Evolutionary conservation across 2,797 vertebrate genomes (phyloP).

Genomic region (Mallotus villosus): DNA sequence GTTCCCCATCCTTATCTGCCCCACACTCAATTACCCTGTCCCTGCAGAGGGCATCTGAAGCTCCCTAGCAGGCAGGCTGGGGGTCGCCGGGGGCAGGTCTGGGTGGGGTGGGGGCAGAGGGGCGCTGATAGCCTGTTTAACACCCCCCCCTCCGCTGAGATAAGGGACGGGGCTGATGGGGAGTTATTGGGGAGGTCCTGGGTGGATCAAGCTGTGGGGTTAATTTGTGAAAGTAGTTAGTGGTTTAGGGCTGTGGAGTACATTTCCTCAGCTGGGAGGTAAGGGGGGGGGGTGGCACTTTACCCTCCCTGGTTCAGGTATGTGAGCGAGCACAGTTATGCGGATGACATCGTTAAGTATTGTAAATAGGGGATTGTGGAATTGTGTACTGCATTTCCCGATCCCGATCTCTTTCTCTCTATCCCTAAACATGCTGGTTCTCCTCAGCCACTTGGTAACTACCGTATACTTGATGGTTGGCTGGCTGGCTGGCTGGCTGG

Average conservation of each 20-base stretch:
- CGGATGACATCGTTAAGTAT: too few relatives aligned
- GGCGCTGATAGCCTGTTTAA: conserved; percentile 60
- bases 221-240: neutral
- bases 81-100: conserved; percentile 49
- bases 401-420: neutral
- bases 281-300: too few relatives aligned
- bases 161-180: conserved; percentile 37
- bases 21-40: conserved; percentile 71
- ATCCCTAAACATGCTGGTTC: neutral
- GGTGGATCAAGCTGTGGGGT: conserved; percentile 19
- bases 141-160: conserved; percentile 42
- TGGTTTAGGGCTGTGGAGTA: neutral
- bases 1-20: conserved; percentile 73
- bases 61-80: conserved; percentile 51
- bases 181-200: neutral
- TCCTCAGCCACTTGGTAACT: neutral
- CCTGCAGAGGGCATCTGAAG: conserved; percentile 60
- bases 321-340: too few relatives aligned
- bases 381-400: neutral
- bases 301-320: too few relatives aligned
- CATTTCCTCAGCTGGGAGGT: neutral
- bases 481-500: accelerated
- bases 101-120: conserved; percentile 51
- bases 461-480: neutral
- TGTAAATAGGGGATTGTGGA: too few relatives aligned